Conservation (phyloP, 2,888 invertebrate species). For the Amaurobius ferox region DNA sequence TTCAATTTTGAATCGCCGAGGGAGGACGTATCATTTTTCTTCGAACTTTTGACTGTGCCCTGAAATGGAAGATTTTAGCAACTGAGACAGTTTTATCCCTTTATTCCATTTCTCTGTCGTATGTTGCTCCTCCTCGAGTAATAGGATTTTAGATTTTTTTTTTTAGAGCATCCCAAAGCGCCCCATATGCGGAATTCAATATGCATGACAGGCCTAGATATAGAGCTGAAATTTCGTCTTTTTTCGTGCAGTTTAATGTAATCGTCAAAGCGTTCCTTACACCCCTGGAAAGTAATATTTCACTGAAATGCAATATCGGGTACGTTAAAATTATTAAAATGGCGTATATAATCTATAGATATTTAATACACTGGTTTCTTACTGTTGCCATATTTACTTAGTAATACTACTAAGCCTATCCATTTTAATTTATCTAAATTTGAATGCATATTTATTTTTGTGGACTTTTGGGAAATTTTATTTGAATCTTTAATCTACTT, state of each 20-base stretch:
- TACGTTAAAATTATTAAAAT: too few relatives aligned
- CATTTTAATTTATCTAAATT: too few relatives aligned
- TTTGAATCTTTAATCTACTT: too few relatives aligned
- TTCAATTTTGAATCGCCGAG: slow-evolving; percentile 61
- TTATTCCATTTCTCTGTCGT: slow-evolving; percentile 6
- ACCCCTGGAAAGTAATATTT: too few relatives aligned
- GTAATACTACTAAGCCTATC: too few relatives aligned
- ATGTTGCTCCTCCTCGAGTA: not conserved
- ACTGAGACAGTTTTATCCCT: slow-evolving; percentile 9
- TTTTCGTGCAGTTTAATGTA: not conserved
- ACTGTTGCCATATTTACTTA: too few relatives aligned
- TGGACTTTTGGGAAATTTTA: too few relatives aligned
- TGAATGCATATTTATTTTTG: too few relatives aligned
- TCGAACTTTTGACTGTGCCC: slow-evolving; percentile 7
- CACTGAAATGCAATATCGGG: too few relatives aligned
- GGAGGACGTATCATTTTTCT: slow-evolving; percentile 45
- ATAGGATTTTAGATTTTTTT: not conserved
- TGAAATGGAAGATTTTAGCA: not conserved
- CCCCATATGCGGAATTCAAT: not conserved
- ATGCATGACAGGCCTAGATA: not conserved
- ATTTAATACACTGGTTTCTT: too few relatives aligned
- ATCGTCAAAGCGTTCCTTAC: not conserved
- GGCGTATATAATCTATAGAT: too few relatives aligned
- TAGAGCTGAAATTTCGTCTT: not conserved
- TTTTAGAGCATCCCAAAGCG: not conserved